These are phyloP conservation scores for Ranitomeya imitator DNA, from an alignment of 2,113 vertebrate species.

Conservation along the genomic window DNA sequence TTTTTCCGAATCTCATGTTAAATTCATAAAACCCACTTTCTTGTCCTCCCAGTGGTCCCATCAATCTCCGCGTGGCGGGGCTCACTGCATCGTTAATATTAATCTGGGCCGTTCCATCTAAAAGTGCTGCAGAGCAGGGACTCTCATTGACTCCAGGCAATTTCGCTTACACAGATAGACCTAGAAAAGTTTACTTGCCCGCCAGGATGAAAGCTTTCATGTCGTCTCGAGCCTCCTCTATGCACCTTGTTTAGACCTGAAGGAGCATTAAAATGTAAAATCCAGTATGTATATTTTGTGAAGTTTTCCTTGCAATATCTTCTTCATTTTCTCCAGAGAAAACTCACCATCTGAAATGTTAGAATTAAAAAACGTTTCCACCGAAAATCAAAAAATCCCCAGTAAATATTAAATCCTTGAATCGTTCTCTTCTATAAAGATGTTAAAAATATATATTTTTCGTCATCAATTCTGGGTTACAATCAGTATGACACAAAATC, in stretches of 20 bases:
- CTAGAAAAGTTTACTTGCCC: constrained; percentile 1
- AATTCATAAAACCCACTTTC: constrained; percentile 71
- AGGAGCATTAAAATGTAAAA: constrained; percentile 62
- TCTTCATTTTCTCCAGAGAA: constrained; percentile 2
- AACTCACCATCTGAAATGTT: constrained; percentile 14
- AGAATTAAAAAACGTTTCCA: background rate
- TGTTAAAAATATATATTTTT: background rate
- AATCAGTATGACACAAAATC: background rate
- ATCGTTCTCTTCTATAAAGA: background rate
- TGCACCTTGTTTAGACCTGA: background rate
- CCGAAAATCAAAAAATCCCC: background rate
- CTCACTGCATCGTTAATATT: constrained; percentile 65
- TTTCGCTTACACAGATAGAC: constrained; percentile 51
- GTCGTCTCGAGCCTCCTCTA: constrained; percentile 9
- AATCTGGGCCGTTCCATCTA: constrained; percentile 61
- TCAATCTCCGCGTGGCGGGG: constrained; percentile 67
- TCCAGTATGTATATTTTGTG: constrained; percentile 57
- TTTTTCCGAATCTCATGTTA: constrained; percentile 67
- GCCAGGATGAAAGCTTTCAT: constrained; percentile 65
- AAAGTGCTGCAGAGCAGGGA: constrained; percentile 64
- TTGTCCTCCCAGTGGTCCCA: constrained; percentile 58
- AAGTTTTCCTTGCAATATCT: background rate
- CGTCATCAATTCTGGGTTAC: background rate
- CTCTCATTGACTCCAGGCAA: constrained; percentile 67
- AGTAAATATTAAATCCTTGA: background rate